These are phyloP conservation scores for Bombyx mori DNA, from an alignment of 1,140 invertebrate species.

Conservation along the genomic window ASM3026992v2 NC_085109.1:5090001-5090500, in stretches of 20 bases:
- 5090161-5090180: constrained; percentile 94
- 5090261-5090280: too few species aligned
- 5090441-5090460: background rate
- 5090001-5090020: constrained; percentile 3
- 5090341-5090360: too few species aligned
- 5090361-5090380: too few species aligned
- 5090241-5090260: too few species aligned
- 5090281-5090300: too few species aligned
- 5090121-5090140: constrained; percentile 80
- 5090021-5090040: constrained; percentile 88
- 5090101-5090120: constrained; percentile 72
- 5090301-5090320: too few species aligned
- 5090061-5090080: constrained; percentile 73
- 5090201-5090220: constrained; percentile 53
- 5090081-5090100: constrained; percentile 87
- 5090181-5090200: constrained; percentile 92
- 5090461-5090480: constrained; percentile 79
- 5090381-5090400: too few species aligned
- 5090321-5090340: too few species aligned
- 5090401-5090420: too few species aligned
- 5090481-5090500: constrained; percentile 90
- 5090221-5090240: too few species aligned
- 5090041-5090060: constrained; percentile 77
- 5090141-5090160: constrained; percentile 90
- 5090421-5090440: too few species aligned